These are phyloP conservation scores for Apodemia zela DNA, from an alignment of 2,888 invertebrate genomes.

Conservation along the genomic window DNA sequence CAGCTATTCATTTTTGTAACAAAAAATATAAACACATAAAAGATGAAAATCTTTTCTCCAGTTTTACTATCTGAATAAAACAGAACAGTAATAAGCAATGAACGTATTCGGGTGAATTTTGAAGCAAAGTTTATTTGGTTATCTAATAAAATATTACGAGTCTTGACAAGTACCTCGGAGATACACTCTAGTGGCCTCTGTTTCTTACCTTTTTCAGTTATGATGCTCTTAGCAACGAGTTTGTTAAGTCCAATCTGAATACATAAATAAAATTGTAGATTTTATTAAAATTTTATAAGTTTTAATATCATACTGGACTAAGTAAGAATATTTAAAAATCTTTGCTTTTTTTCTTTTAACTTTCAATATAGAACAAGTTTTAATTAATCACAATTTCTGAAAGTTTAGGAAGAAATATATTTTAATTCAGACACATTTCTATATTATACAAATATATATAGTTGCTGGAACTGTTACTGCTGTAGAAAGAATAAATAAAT, in stretches of 20 bases:
- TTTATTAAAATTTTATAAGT: not conserved
- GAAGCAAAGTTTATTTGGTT: conserved; percentile 71
- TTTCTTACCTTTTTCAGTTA: conserved; percentile 49
- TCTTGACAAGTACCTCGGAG: conserved; percentile 69
- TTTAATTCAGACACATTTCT: no score
- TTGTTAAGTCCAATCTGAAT: conserved; percentile 25
- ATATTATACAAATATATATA: no score
- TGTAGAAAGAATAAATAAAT: no score
- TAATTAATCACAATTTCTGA: no score
- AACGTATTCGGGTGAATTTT: conserved; percentile 44
- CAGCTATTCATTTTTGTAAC: no score
- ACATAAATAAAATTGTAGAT: conserved; percentile 19
- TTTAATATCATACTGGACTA: not conserved
- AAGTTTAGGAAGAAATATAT: no score
- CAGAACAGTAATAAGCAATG: conserved; percentile 28
- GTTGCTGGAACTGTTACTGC: no score
- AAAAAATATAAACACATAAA: not conserved
- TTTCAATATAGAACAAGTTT: no score
- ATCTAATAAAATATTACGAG: conserved; percentile 79
- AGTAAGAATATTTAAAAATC: no score
- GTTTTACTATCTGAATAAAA: conserved; percentile 9
- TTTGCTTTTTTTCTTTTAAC: no score
- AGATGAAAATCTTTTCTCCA: not conserved
- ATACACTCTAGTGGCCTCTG: conserved; percentile 56
- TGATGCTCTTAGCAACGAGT: conserved; percentile 47